Evolutionary conservation across 2,888 invertebrate genomes (phyloP), one percentile per base, ranked within the genome.

Genomic region (Coecobrya sp.): DNA sequence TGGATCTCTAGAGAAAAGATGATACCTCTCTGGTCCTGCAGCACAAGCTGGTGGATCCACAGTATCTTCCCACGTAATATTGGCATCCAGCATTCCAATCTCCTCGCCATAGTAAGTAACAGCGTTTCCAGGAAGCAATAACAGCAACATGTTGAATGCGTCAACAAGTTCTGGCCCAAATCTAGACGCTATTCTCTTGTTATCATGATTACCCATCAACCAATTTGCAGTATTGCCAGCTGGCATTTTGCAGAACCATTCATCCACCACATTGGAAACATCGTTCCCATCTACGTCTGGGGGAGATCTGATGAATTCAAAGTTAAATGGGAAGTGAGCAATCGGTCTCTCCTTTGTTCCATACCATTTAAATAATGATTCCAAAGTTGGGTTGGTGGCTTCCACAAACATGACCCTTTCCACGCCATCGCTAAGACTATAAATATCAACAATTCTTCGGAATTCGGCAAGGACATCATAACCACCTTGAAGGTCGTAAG

Each of bases 401-500:
- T 95, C 95, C 8, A 94, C 94, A 93, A 95, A 95, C 93, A 95
- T 93, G 11, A 81, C 89, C 82, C 93, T 84, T 42, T 73, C 87
- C n/a, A 86, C 95, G n/a, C 96, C 96, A 49, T 96, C 95, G 70
- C 96, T 95, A 13, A 96, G 95, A 0, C 97, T 96, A 30, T 96
- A 95, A 94, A 97, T 97, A 84, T 96, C 96, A 0, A 98, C 96
- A n/a, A 97, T 95, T 25, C 96, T 95, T 36, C 97, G 96, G 97
- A 97, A 98, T 93, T 96, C 96, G n/a, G 96, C 96, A 4, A 98
- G 95, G 84, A 98, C 95, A 13, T 95, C 95, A 86, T 92, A 96
- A 96, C 94, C 97, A 93, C 96, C 96, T 25, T 96, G 96, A 95
- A 97, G 97, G 96, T 98, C 97, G 93, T 96, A 96, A 5, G 98